Percentiles rank a stretch among this genome's conserved stretches.
Conservation (phyloP, 2,113 vertebrate species). For the Pachycephala philippinensis region DNA sequence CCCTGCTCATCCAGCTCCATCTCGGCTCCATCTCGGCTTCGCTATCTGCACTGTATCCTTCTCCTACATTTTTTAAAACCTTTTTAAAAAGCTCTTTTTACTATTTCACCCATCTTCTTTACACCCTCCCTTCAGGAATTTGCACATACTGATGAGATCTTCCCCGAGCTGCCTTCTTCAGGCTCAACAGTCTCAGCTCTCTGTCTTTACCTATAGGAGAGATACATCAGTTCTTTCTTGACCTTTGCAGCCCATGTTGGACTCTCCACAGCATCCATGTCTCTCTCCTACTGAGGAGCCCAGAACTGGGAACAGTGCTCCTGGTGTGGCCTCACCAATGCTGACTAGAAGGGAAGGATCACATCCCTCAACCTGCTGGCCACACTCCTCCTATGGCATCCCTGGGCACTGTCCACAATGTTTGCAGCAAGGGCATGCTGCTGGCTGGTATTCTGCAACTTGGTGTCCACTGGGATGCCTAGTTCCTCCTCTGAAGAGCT, state of each 20-base stretch:
- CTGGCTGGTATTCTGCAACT: not conserved
- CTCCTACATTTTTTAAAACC: not conserved
- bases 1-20: not conserved
- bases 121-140: not conserved
- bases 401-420: rapidly evolving
- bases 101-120: not conserved
- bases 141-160: not conserved
- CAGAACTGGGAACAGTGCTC: not conserved
- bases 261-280: not conserved
- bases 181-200: not conserved
- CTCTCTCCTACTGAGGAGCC: not conserved
- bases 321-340: not conserved
- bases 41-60: not conserved
- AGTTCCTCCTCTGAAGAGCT: not conserved
- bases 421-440: not conserved
- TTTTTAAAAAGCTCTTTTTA: not conserved
- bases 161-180: not conserved
- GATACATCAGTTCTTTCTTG: not conserved
- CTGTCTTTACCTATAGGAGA: not conserved
- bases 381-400: not conserved
- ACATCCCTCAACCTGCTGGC: not conserved
- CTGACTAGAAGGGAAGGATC: not conserved
- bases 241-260: not conserved
- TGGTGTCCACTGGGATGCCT: rapidly evolving
- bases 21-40: rapidly evolving